phyloP scores from a whole-genome alignment of 2,888 invertebrate species.

The Acrocyrtus sp. region DNA sequence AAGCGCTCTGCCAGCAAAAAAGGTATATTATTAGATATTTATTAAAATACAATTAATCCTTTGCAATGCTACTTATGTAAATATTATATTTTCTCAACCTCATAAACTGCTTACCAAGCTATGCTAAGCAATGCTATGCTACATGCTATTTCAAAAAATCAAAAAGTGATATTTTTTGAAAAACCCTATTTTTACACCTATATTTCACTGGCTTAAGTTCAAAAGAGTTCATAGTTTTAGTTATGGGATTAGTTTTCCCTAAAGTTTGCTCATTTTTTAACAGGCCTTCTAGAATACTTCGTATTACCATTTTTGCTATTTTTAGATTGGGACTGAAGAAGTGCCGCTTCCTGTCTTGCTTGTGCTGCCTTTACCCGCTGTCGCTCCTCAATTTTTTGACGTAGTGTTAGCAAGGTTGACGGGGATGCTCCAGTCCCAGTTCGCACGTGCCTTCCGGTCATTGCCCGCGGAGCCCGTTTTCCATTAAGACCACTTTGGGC shows the following conservation, averaged over 20 bases:
- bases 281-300: constrained; percentile 60
- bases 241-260: not conserved
- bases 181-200: constrained; percentile 20
- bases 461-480: constrained; percentile 67
- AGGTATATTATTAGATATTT: too few relatives aligned
- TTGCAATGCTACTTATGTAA: not conserved
- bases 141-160: not conserved
- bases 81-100: not conserved
- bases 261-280: constrained; percentile 51
- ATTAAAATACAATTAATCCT: too few relatives aligned
- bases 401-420: constrained; percentile 66
- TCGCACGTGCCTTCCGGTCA: constrained; percentile 67
- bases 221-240: constrained; percentile 4
- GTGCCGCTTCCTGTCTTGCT: constrained; percentile 61
- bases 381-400: constrained; percentile 67
- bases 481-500: constrained; percentile 62
- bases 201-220: constrained; percentile 57
- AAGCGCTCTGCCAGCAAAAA: not conserved
- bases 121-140: not conserved
- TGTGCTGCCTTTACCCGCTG: constrained; percentile 65
- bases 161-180: not conserved
- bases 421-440: constrained; percentile 68
- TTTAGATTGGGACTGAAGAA: constrained; percentile 57
- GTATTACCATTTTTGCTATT: constrained; percentile 48
- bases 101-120: too few relatives aligned